These are phyloP conservation scores for Crenuchus spilurus DNA, from an alignment of 2,797 vertebrate species.

Conservation along the genomic window DNA sequence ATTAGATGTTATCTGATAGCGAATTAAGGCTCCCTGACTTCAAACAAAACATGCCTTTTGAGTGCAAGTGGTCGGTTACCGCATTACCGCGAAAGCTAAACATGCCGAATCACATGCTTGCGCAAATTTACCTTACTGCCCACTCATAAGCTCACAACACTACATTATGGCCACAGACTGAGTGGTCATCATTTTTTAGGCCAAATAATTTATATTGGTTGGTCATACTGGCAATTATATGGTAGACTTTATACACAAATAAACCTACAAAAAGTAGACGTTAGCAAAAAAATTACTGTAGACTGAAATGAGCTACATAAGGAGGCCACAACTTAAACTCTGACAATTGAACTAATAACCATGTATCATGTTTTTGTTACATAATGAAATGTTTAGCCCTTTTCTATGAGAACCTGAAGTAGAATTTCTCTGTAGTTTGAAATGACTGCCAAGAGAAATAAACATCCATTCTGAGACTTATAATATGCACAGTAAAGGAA, in stretches of 20 bases:
- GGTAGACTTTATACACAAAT: slow-evolving; percentile 1
- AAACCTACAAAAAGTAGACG: background rate
- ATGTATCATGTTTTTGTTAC: background rate
- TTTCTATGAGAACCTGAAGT: background rate
- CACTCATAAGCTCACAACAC: background rate
- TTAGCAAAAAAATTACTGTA: background rate
- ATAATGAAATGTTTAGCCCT: background rate
- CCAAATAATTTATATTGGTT: too few species aligned
- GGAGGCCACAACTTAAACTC: background rate
- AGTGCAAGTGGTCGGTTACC: slow-evolving; percentile 44
- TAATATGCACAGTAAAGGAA: too few species aligned
- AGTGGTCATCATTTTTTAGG: slow-evolving; percentile 7
- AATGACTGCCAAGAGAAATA: background rate
- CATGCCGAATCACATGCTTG: slow-evolving; percentile 22
- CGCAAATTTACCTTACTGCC: slow-evolving; percentile 15
- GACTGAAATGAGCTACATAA: background rate
- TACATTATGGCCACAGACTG: background rate
- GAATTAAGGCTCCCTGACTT: slow-evolving; percentile 63
- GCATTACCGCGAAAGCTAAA: slow-evolving; percentile 39
- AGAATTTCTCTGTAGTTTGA: background rate
- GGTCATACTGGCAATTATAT: background rate
- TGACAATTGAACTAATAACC: background rate
- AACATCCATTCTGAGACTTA: background rate
- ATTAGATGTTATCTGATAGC: slow-evolving; percentile 80
- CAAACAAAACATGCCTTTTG: slow-evolving; percentile 63